Percentiles rank a stretch among this genome's conserved stretches.
Evolutionary conservation across 2,888 invertebrate species (phyloP).

Genomic region (Tipula helvola): DNA sequence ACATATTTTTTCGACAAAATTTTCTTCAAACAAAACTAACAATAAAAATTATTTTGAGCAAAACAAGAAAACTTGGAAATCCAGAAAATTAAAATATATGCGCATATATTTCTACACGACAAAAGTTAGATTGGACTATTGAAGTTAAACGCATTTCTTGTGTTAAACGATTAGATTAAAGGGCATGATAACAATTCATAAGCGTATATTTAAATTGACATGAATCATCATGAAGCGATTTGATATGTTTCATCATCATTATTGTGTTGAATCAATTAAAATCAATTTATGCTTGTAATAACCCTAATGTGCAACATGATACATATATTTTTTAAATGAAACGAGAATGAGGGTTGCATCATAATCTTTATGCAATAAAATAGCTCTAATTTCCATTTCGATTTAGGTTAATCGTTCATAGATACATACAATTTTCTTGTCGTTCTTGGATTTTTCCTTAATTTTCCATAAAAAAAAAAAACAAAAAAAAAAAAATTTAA

Average conservation of each 20-base stretch:
- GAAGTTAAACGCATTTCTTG: too few relatives aligned
- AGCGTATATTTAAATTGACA: neutral
- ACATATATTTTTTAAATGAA: neutral
- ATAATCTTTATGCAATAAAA: neutral
- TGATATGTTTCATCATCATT: neutral
- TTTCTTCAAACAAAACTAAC: too few relatives aligned
- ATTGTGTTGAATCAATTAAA: neutral
- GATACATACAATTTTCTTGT: neutral
- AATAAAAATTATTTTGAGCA: too few relatives aligned
- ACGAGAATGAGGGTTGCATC: neutral
- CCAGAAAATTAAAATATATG: too few relatives aligned
- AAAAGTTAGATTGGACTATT: too few relatives aligned
- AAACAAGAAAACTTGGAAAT: too few relatives aligned
- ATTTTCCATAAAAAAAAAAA: neutral
- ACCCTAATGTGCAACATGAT: neutral
- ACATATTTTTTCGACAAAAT: too few relatives aligned
- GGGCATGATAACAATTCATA: neutral
- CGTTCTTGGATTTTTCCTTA: neutral
- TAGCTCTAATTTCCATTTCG: neutral
- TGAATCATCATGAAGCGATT: neutral
- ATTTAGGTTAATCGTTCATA: neutral
- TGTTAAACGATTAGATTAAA: neutral
- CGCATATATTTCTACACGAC: too few relatives aligned
- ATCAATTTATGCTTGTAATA: neutral
- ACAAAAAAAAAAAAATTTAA: neutral